Conservation (phyloP, 2,797 vertebrate genomes). For the Lagodon rhomboides region DNA sequence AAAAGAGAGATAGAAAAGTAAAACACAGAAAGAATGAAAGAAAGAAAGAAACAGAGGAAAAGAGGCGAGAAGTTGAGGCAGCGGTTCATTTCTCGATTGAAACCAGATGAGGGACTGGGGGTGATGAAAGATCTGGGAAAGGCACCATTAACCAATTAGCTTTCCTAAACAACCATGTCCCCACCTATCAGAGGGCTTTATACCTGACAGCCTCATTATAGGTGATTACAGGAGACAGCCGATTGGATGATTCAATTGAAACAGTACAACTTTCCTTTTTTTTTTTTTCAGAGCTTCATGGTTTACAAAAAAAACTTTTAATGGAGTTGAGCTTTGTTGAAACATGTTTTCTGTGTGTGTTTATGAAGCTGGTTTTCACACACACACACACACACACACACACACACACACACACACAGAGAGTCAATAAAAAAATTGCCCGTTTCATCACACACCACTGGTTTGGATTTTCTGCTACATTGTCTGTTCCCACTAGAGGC, state of each 20-base stretch:
- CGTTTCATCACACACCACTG: constrained; percentile 40
- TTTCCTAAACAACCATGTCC: constrained; percentile 58
- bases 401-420: constrained; percentile 2
- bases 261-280: neutral
- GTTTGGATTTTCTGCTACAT: constrained; percentile 53
- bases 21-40: constrained; percentile 24
- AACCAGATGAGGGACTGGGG: constrained; percentile 69
- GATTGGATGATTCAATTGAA: constrained; percentile 39
- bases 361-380: constrained; percentile 1
- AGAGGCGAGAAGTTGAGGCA: constrained; percentile 47
- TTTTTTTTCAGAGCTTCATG: neutral
- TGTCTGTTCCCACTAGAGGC: constrained; percentile 46
- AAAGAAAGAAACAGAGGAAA: neutral
- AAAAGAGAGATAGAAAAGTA: neutral
- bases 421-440: constrained; percentile 27
- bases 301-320: neutral
- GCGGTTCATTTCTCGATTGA: constrained; percentile 49
- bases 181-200: constrained; percentile 50
- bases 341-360: neutral
- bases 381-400: neutral
- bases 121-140: constrained; percentile 75
- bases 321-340: neutral
- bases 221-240: constrained; percentile 25
- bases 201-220: constrained; percentile 51
- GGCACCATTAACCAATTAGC: constrained; percentile 73